Base-by-base conservation (phyloP, 2,113 vertebrate genomes). In the Saguinus imperator region DNA sequence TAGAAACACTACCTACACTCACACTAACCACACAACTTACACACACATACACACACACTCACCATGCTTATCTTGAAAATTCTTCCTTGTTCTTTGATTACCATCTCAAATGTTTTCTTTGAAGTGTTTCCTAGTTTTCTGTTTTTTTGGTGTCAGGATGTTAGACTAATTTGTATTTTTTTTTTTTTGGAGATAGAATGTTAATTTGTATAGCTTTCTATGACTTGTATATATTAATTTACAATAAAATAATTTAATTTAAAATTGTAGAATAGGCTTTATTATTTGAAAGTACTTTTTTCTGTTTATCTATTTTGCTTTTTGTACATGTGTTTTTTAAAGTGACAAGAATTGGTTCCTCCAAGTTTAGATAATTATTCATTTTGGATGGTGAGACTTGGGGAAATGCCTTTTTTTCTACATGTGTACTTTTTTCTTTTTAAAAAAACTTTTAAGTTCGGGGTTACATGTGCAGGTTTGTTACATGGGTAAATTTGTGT, bases 21-120 rank as follows among this genome's bases (percentile, higher is more conserved):
- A 25, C 11, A 55, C 7, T 8, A 14, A 18, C 16, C 27, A 43
- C 37, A 21, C 6, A 6, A 0, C n/a, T 7, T 2, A 8, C 35
- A 37, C 8, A 66, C 50, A 29, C 68, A 57, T 10, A 27, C 55
- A 86, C 32, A 8, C 29, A 4, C 48, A 4, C 45, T 17, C 20
- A 45, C 40, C 10, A 7, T 80, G 6, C n/a, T 85, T 70, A 66
- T 73, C 83, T 77, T 32, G 20, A 90, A 72, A 92, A 85, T 12
- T 86, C 57, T 58, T 87, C 64, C 43, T 91, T 84, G 43, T 27
- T 94, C 57, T 92, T 73, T 76, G 8, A 92, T 64, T 76, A 90
- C 48, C 48, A 92, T 48, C 52, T 52, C 66, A 72, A 70, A 87
- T 3, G 45, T 80, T 68, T 73, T 13, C 72, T 85, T 82, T n/a